These are phyloP conservation scores for Parasteatoda lunata DNA, from an alignment of 2,888 invertebrate species.

Conservation along the genomic window DNA sequence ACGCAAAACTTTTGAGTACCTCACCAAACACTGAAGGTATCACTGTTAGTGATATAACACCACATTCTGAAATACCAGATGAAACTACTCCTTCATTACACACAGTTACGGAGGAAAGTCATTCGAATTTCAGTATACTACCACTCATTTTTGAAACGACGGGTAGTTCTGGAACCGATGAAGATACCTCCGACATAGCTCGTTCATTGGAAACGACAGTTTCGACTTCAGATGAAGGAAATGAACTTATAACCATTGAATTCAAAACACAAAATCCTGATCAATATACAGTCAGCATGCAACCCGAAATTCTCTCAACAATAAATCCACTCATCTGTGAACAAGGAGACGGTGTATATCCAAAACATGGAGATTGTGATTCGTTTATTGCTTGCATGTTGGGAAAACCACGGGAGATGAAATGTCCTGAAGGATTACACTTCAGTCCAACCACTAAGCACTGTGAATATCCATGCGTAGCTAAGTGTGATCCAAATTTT, in stretches of 20 bases:
- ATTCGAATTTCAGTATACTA: neutral
- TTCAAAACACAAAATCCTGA: no score
- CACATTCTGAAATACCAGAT: neutral
- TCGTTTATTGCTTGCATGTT: conserved; percentile 11
- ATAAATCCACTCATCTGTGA: neutral
- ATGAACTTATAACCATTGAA: no score
- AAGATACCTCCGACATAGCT: neutral
- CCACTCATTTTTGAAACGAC: neutral
- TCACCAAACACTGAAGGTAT: neutral
- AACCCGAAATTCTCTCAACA: neutral
- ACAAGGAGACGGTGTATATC: conserved; percentile 3
- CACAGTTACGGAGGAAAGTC: neutral
- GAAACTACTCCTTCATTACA: neutral
- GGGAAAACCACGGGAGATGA: neutral
- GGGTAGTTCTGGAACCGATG: neutral
- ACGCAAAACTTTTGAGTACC: neutral
- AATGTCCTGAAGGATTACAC: conserved; percentile 11
- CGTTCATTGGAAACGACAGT: no score
- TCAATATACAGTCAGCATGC: no score
- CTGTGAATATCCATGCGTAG: conserved; percentile 46
- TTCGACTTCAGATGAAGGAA: no score
- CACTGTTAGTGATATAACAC: neutral
- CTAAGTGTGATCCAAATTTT: conserved; percentile 38
- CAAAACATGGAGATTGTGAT: conserved; percentile 33
- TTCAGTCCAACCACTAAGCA: conserved; percentile 21